phyloP scores from a whole-genome alignment of 1,140 invertebrate genomes.

The Diabrotica undecimpunctata region DNA sequence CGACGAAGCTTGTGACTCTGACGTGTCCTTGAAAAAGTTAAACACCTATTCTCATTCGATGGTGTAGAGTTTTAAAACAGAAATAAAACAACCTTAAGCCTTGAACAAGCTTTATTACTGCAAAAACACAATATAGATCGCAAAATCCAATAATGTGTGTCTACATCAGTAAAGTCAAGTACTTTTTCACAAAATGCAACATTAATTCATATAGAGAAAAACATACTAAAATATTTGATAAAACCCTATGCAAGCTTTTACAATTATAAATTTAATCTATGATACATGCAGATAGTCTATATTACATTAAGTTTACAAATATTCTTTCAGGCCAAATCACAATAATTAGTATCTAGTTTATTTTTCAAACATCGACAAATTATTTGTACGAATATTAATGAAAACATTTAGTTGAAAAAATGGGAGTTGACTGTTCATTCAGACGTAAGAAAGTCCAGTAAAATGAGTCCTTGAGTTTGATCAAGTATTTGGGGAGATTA shows the following conservation, averaged over 20 bases:
- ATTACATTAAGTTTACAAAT: constrained; percentile 39
- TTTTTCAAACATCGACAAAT: constrained; percentile 21
- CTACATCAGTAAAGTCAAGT: constrained; percentile 26
- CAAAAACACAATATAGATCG: constrained; percentile 19
- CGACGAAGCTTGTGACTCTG: too few relatives aligned
- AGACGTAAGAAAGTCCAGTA: not conserved
- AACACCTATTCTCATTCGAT: too few relatives aligned
- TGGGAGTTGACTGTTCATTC: constrained; percentile 7
- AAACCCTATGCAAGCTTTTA: constrained; percentile 41
- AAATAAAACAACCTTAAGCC: constrained; percentile 18
- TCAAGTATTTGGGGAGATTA: too few relatives aligned
- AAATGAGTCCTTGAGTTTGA: constrained; percentile 15
- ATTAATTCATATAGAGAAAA: constrained; percentile 40
- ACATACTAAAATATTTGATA: constrained; percentile 40
- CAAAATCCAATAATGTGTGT: constrained; percentile 19
- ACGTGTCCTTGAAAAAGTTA: too few relatives aligned
- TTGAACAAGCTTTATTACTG: constrained; percentile 27
- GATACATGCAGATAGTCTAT: constrained; percentile 40
- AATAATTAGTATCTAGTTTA: constrained; percentile 31
- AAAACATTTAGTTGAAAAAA: constrained; percentile 26
- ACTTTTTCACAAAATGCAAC: constrained; percentile 41
- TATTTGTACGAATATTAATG: constrained; percentile 19
- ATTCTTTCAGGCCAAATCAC: constrained; percentile 38
- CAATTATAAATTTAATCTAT: constrained; percentile 36
- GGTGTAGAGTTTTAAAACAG: not conserved